Evolutionary conservation across 2,113 vertebrate genomes (phyloP).

Genomic region (Pithys albifrons): DNA sequence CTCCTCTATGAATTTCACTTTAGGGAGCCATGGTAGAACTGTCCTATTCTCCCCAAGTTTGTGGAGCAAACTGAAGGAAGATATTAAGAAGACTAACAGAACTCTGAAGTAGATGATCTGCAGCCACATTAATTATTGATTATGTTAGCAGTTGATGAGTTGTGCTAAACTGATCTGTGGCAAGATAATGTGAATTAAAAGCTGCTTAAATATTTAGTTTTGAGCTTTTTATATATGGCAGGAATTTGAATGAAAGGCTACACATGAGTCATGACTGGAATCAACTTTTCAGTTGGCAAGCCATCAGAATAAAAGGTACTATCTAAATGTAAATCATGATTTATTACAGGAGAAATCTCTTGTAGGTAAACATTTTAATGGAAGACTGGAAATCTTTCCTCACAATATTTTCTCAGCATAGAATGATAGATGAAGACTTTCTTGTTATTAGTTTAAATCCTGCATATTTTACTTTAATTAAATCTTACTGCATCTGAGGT

Average conservation of each 20-base stretch:
- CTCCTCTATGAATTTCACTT: neutral
- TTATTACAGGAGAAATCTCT: neutral
- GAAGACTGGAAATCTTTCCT: neutral
- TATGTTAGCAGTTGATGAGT: slow-evolving; percentile 13
- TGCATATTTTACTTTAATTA: neutral
- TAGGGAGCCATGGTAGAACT: neutral
- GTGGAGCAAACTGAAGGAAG: neutral
- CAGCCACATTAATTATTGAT: slow-evolving; percentile 50
- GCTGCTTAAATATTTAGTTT: slow-evolving; percentile 40
- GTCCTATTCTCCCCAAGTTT: neutral
- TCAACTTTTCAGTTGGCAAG: neutral
- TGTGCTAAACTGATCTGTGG: slow-evolving; percentile 40
- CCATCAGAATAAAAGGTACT: neutral
- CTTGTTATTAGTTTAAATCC: neutral
- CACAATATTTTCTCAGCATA: neutral
- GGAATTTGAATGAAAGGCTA: slow-evolving; percentile 4
- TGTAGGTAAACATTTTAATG: neutral
- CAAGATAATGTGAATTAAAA: slow-evolving; percentile 51
- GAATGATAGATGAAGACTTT: neutral
- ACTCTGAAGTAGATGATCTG: neutral
- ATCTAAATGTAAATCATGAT: neutral
- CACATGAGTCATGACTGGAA: neutral
- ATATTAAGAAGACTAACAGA: neutral
- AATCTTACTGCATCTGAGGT: neutral
- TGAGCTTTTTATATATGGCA: neutral